Base-by-base conservation (phyloP, 2,888 invertebrate species). In the Melikaiella ostensackeni region DNA sequence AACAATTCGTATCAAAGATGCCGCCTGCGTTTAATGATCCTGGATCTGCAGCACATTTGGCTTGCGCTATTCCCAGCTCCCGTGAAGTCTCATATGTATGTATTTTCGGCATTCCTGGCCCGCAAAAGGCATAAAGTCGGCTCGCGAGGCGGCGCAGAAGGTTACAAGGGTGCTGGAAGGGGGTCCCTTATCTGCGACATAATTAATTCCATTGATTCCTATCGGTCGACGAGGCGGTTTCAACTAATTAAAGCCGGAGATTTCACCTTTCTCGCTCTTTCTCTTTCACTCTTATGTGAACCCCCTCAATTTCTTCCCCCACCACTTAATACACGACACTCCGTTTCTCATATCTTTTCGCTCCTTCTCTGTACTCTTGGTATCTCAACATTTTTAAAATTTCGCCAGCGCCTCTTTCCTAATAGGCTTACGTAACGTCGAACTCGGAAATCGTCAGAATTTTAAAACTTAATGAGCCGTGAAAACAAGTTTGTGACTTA, bases 181-280 rank as follows among this genome's bases (percentile, higher is more conserved):
- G 83, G 82, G 82, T 86, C 84, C 81, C 87, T 89, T 91, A 91
- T 91, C 90, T 87, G 86, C 84, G 88, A 88, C 88, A 89, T 91
- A 90, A 88, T 91, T 89, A 90, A 90, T 90, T 89, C 87, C 85
- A 87, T 87, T 88, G 90, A 91, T 91, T 88, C 88, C 88, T 87
- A 86, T 87, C 88, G 85, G 78, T 83, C 84, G 85, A 84, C 83
- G 84, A 86, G 88, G 88, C 89, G 88, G 89, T 89, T 89, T 87
- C 88, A 87, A 89, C 91, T 91, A 91, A 91, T 91, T 91, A 90
- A 91, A 91, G 87, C 87, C 84, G 83, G 82, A 84, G 83, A 77
- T 77, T 77, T 78, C 75, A 66, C 62, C 55, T 62, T 42, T 59
- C 57, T 63, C 61, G 75, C 77, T 74, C 70, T 46, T 55, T 78